phyloP scores from a whole-genome alignment of 2,888 invertebrate genomes.

The Microplitis manilae region DNA sequence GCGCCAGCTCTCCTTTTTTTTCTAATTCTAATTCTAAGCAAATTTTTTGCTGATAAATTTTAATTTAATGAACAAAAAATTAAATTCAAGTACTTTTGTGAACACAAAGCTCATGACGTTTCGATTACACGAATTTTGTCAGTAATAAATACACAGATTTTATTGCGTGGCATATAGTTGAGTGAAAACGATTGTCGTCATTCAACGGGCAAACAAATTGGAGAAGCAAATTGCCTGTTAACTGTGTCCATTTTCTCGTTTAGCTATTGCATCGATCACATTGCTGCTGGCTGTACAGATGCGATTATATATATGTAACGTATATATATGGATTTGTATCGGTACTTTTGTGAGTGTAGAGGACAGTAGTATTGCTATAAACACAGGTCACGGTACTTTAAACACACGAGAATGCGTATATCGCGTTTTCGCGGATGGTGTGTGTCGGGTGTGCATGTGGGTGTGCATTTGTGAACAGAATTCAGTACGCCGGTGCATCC shows the following conservation, averaged over 20 bases:
- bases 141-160: not conserved
- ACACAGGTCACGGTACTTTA: constrained; percentile 13
- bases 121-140: constrained; percentile 12
- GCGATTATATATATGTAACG: not conserved
- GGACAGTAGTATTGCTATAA: not conserved
- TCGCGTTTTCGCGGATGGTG: too few species aligned
- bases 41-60: too few species aligned
- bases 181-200: constrained; percentile 19
- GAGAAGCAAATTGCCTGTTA: constrained; percentile 21
- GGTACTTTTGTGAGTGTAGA: too few species aligned
- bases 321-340: not conserved
- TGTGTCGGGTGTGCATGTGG: not conserved
- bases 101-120: constrained; percentile 6
- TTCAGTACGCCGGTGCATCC: not conserved
- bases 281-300: not conserved
- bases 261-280: constrained; percentile 20
- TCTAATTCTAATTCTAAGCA: too few species aligned
- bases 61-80: not conserved
- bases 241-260: constrained; percentile 20
- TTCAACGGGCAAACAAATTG: constrained; percentile 19
- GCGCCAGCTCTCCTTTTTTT: too few species aligned
- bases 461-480: constrained; percentile 4
- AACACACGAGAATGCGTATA: not conserved
- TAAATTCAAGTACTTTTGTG: not conserved
- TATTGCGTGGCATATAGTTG: not conserved